Evolutionary conservation across 2,888 invertebrate species (phyloP).

Genomic region (Pseudococcus longispinus): DNA sequence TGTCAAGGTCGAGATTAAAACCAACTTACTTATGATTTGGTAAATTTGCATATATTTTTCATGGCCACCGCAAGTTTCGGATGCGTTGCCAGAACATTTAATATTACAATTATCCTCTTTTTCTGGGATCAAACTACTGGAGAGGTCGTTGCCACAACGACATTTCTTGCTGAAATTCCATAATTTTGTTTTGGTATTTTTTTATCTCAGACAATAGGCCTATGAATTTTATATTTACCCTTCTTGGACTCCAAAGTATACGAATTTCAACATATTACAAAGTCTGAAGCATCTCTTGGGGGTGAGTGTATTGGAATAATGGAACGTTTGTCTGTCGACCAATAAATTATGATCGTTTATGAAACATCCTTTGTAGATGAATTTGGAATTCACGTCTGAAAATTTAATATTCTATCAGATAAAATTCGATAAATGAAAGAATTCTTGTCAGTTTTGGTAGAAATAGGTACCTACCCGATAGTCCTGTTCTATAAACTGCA

Average conservation of each 20-base stretch:
- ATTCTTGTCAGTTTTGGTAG: no score
- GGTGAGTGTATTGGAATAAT: conserved; percentile 35
- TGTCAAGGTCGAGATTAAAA: background rate
- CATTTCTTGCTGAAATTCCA: conserved; percentile 55
- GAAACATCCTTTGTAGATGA: conserved; percentile 54
- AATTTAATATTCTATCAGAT: background rate
- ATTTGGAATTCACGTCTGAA: background rate
- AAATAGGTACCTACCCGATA: conserved; percentile 32
- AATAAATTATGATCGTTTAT: conserved; percentile 30
- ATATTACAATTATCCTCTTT: conserved; percentile 47
- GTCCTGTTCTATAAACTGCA: conserved; percentile 59
- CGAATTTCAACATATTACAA: conserved; percentile 54
- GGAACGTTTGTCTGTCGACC: conserved; percentile 3
- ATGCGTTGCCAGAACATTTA: conserved; percentile 51
- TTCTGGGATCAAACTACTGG: background rate
- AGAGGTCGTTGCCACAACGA: conserved; percentile 47
- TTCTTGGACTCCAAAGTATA: conserved; percentile 56
- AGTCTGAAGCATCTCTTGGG: conserved; percentile 56
- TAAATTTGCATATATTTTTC: conserved; percentile 53
- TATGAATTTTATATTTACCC: conserved; percentile 21
- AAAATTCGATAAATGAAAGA: background rate
- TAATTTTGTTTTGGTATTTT: background rate
- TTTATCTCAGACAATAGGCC: no score
- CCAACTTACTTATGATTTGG: conserved; percentile 14
- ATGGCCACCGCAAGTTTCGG: conserved; percentile 54